phyloP scores from a whole-genome alignment of 1,140 invertebrate genomes.

The Drosophila malerkotliana region DNA sequence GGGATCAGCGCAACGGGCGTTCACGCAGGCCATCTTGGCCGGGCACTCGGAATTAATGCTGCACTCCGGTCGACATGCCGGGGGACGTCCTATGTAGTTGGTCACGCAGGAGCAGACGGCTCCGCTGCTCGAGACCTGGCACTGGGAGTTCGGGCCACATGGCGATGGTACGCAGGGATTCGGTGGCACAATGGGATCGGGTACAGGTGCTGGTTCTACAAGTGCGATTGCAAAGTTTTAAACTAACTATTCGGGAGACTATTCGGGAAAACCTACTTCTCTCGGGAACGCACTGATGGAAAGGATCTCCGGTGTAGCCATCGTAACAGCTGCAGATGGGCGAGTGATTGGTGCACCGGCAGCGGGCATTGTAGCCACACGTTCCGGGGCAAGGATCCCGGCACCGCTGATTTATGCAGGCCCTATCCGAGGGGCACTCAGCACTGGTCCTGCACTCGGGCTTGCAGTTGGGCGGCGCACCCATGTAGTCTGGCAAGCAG shows the following conservation, averaged over 20 bases:
- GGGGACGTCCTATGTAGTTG: slow-evolving; percentile 89
- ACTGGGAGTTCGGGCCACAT: slow-evolving; percentile 88
- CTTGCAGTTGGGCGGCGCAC: slow-evolving; percentile 90
- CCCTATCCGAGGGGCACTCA: slow-evolving; percentile 91
- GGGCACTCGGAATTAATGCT: slow-evolving; percentile 89
- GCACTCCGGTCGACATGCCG: slow-evolving; percentile 90
- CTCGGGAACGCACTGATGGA: slow-evolving; percentile 85
- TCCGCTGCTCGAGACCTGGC: slow-evolving; percentile 86
- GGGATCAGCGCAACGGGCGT: slow-evolving; percentile 89
- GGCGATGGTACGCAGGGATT: slow-evolving; percentile 87
- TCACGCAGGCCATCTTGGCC: slow-evolving; percentile 88
- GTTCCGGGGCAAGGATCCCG: slow-evolving; percentile 91
- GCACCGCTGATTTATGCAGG: slow-evolving; percentile 91
- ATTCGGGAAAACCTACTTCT: slow-evolving; percentile 65
- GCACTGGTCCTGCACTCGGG: slow-evolving; percentile 92
- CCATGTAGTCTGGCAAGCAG: slow-evolving; percentile 91
- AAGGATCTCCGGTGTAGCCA: slow-evolving; percentile 92
- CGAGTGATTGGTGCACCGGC: slow-evolving; percentile 93
- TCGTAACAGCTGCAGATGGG: slow-evolving; percentile 91
- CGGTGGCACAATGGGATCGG: slow-evolving; percentile 72
- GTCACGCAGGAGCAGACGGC: slow-evolving; percentile 88
- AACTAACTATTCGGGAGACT: background rate
- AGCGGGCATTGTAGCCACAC: slow-evolving; percentile 92
- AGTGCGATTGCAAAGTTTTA: slow-evolving; percentile 6
- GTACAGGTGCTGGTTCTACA: slow-evolving; percentile 59